A percentile compares a stretch with the other conserved stretches of the same genome.
phyloP scores from a whole-genome alignment of 2,113 vertebrate species.

The Pluvianellus socialis region DNA sequence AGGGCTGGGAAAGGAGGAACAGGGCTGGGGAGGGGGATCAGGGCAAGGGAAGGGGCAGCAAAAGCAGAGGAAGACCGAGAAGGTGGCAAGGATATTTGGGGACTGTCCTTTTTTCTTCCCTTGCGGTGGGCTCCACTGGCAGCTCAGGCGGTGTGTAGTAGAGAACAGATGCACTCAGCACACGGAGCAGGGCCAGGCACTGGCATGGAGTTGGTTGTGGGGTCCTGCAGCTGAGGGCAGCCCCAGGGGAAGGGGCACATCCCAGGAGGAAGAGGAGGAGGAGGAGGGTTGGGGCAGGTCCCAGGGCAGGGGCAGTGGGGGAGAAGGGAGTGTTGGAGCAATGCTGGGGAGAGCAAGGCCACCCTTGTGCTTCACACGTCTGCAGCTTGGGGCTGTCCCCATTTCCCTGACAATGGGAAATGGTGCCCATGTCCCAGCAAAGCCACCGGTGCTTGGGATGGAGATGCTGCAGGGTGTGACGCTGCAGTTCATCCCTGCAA shows the following conservation, averaged over 20 bases:
- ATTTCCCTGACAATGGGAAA: not conserved
- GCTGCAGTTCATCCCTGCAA: not conserved
- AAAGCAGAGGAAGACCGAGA: not conserved
- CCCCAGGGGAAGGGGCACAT: not conserved
- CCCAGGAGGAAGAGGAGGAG: not conserved
- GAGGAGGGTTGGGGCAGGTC: not conserved
- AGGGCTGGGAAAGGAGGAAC: not conserved
- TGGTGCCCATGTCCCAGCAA: not conserved
- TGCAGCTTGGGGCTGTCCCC: not conserved
- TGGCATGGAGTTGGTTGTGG: not conserved
- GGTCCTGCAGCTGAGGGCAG: not conserved
- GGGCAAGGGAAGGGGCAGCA: not conserved
- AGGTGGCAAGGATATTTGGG: not conserved
- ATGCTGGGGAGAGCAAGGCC: not conserved
- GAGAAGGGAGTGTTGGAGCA: not conserved
- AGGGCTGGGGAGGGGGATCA: not conserved
- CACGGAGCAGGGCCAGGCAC: not conserved
- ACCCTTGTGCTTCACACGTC: not conserved
- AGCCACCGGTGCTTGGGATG: not conserved
- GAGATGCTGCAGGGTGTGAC: not conserved
- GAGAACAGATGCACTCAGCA: not conserved
- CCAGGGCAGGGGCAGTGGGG: not conserved
- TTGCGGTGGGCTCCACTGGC: not conserved
- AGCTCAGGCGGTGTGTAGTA: accelerated
- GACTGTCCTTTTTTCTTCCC: not conserved